Base-by-base conservation (phyloP, 2,888 invertebrate genomes). In the Tenthredo notha region DNA sequence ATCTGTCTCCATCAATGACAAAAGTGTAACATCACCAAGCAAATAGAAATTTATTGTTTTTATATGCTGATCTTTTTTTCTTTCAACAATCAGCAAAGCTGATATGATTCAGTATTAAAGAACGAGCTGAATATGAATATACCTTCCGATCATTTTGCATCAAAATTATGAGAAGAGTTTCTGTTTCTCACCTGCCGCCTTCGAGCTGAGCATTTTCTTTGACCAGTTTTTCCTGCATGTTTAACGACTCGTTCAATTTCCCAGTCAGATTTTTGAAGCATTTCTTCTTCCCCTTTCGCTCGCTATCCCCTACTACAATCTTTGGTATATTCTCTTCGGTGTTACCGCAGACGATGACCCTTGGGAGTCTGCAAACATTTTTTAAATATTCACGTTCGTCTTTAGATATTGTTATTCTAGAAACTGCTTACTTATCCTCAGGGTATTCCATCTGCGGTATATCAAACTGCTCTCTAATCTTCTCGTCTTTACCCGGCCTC, bases 181-280 rank as follows among this genome's bases (percentile, higher is more conserved):
- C 85, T 15, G 33, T 40, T 3, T 88, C 85, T 18, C 91, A 96
- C 95, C 96, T 95, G 91, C 95, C 96, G 83, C 95, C 95, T 93
- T 96, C 96, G 88, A 96, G 93, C 89, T 95, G 94, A 18, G 95
- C 96, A 92, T 96, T 96, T 92, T 96, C 96, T 7, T 95, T 94
- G 0, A 95, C 96, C 83, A 96, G 93, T 91, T 95, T 95, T 91
- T 96, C 96, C 89, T 96, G 96, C 95, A 96, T 95, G 87, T 95
- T 95, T 91, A 96, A 95, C 88, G 96, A 95, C 90, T 96, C 96
- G 86, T 94, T 95, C 86, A 96, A 93, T 89, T 95, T 95, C 88
- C 95, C 94, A 12, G 95, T 94, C 84, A 94, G 90, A 85, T 89
- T 91, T 86, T 90, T 86, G 0, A 91, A 77, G 85, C 90, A 90